Conservation (phyloP, 2,113 vertebrate genomes). For the Nicator chloris region DNA sequence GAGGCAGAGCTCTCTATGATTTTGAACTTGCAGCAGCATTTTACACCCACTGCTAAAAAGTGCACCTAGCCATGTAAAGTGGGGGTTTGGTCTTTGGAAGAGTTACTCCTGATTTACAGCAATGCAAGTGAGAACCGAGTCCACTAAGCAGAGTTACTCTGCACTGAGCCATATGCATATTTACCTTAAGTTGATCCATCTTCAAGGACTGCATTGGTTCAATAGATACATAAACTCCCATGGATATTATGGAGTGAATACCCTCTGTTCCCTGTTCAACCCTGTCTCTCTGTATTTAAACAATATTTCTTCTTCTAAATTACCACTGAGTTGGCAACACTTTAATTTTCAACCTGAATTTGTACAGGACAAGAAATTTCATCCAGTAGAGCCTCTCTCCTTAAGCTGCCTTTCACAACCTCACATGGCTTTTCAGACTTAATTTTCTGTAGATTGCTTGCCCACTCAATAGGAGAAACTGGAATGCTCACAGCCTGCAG, state of each 20-base stretch:
- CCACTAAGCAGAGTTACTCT: neutral
- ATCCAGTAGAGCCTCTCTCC: neutral
- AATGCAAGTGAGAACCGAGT: neutral
- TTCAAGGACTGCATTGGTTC: neutral
- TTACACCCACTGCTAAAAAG: neutral
- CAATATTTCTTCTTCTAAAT: neutral
- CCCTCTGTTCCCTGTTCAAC: neutral
- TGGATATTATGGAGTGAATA: neutral
- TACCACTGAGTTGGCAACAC: neutral
- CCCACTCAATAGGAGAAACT: constrained; percentile 80
- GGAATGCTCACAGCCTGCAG: constrained; percentile 67
- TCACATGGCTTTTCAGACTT: constrained; percentile 75
- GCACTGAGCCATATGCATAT: neutral
- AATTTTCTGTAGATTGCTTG: constrained; percentile 85
- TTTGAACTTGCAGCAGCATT: neutral
- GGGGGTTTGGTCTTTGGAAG: neutral
- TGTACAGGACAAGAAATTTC: neutral
- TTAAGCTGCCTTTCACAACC: neutral
- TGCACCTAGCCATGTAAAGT: neutral
- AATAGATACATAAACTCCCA: neutral
- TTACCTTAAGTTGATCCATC: neutral
- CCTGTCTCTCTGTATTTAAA: neutral
- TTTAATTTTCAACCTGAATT: constrained; percentile 29
- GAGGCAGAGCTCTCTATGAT: neutral
- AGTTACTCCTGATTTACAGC: neutral